Conservation (phyloP, 2,113 vertebrate genomes). For the Herpailurus yagouaroundi region DNA sequence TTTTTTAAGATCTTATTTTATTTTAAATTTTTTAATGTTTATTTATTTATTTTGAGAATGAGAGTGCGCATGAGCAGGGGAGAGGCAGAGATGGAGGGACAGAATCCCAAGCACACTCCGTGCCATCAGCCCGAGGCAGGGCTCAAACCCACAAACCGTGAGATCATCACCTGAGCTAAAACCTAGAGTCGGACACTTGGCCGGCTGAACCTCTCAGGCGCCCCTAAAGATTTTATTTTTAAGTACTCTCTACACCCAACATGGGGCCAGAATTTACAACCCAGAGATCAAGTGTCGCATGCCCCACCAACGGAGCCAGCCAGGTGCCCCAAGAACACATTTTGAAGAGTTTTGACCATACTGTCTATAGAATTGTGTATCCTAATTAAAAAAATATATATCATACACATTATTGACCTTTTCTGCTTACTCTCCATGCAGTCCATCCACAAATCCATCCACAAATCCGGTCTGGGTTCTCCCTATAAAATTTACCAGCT, state of each 20-base stretch:
- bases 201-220: background rate
- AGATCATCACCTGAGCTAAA: background rate
- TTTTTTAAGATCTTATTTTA: background rate
- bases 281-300: background rate
- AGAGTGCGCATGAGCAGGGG: background rate
- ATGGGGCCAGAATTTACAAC: background rate
- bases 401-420: background rate
- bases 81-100: background rate
- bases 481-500: background rate
- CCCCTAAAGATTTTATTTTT: background rate
- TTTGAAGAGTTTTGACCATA: background rate
- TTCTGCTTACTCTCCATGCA: background rate
- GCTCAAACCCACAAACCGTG: background rate
- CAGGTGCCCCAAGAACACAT: background rate
- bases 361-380: background rate
- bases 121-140: background rate
- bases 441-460: background rate
- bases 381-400: background rate
- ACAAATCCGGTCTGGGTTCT: background rate
- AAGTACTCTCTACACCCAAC: background rate
- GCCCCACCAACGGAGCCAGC: background rate
- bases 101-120: background rate
- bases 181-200: background rate
- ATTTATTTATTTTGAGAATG: background rate
- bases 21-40: background rate